Evolutionary conservation across 2,113 vertebrate genomes (phyloP), one percentile per base, ranked within the genome.

Genomic region (Laticauda colubrina): DNA sequence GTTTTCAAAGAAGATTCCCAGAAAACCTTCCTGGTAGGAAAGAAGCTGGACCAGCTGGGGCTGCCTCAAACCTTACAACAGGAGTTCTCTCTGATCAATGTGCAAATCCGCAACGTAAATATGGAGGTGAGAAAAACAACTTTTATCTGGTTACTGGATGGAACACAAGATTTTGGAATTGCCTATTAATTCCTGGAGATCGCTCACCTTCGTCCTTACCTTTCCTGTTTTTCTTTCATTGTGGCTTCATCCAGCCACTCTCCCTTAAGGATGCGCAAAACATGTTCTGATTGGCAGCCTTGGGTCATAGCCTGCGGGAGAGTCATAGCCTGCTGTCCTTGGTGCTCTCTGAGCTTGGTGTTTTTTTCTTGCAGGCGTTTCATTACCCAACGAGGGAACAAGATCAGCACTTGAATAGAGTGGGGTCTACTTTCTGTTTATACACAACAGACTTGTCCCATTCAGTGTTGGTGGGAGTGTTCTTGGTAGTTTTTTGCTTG

Each of bases 11-110:
- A 98, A 86, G 97, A 98, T 20, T 96, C 97, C 87, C 96, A 97
- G 39, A 97, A 95, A 56, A 96, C 89, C 29, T 94, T 98, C 53
- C 21, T 96, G 3, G 96, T 98, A 61, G 97, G 97, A 11, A 97
- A 97, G 53, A 98, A 97, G 43, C 96, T 97, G 0, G 99, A 99
- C 11, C 98, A 98, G 0, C 94, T 95, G 11, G 98, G 98, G 11
- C 98, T 99, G 59, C 98, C 99, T 23, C 99, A 99, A 97, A 99
- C 99, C 0, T 98, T 99, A 94, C 99, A 99, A 96, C 99, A 99
- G 97, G 99, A 99, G 95, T 99, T 99, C 96, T 99, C 99, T 4
- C 97, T 99, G 94, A 99, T 99, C 96, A 99, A 99, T 3, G 98
- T 99, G 94, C 99, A 99, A 97, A 99, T 99, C 95, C 98, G 99